A percentile compares a stretch with the other conserved stretches of the same genome.
Evolutionary conservation across 2,888 invertebrate genomes (phyloP).

Genomic region (Anticlea derivata): DNA sequence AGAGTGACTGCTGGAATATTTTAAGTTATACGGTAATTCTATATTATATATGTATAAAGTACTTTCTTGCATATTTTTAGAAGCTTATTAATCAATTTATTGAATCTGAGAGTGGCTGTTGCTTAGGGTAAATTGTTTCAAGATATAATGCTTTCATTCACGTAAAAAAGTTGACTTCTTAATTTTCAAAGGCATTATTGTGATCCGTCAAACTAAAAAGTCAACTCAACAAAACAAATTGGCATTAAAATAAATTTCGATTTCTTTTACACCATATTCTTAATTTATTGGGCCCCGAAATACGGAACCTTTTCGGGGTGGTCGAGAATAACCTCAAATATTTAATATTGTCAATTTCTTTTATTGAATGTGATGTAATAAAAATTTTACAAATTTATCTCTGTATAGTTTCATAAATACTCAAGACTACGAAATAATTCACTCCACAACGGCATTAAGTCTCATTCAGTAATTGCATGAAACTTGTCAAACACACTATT

Average conservation of each 20-base stretch:
- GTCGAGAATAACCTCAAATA: too few relatives aligned
- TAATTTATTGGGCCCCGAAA: too few relatives aligned
- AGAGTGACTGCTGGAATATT: too few relatives aligned
- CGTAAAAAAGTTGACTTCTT: constrained; percentile 15
- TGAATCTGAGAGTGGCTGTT: too few relatives aligned
- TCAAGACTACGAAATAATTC: constrained; percentile 24
- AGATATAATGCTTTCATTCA: constrained; percentile 23
- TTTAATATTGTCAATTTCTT: too few relatives aligned
- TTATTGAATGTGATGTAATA: constrained; percentile 6
- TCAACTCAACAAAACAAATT: constrained; percentile 16
- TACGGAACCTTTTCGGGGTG: too few relatives aligned
- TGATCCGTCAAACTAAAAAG: constrained; percentile 15
- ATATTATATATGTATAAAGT: too few relatives aligned
- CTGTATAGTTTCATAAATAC: constrained; percentile 17
- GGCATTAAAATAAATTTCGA: constrained; percentile 7
- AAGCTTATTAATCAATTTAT: too few relatives aligned
- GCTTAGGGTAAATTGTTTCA: not conserved
- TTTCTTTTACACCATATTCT: constrained; percentile 11
- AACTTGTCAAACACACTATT: constrained; percentile 48
- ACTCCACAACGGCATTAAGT: constrained; percentile 38
- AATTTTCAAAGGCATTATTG: constrained; percentile 6
- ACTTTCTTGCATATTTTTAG: too few relatives aligned
- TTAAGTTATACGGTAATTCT: too few relatives aligned
- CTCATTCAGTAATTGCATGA: constrained; percentile 38
- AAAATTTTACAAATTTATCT: constrained; percentile 1